Evolutionary conservation across 2,113 vertebrate species (phyloP).

Genomic region (Pangasianodon gigas): DNA sequence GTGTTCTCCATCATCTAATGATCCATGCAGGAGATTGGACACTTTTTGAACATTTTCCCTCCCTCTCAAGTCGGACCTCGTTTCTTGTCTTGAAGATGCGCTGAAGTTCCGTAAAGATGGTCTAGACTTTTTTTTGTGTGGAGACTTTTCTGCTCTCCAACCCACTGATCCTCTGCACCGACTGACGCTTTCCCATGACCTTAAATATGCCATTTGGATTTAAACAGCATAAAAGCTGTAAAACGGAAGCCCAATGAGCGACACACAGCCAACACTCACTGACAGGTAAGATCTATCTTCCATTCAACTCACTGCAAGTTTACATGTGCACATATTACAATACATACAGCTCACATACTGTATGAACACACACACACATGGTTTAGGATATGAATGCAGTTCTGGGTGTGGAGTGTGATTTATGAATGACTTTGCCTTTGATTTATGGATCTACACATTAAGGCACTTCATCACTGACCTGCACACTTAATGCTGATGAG

Average conservation of each 20-base stretch:
- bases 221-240: constrained; percentile 73
- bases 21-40: background rate
- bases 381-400: background rate
- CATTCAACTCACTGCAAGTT: background rate
- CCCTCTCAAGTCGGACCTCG: background rate
- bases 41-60: background rate
- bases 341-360: background rate
- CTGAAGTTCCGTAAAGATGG: background rate
- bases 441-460: background rate
- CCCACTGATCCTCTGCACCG: constrained; percentile 30
- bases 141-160: no score
- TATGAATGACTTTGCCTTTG: background rate
- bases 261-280: constrained; percentile 92
- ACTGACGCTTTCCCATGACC: constrained; percentile 65
- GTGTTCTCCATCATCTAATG: background rate
- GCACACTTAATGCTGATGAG: background rate
- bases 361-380: background rate
- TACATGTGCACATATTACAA: background rate
- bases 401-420: background rate
- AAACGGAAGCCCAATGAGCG: constrained; percentile 95
- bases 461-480: background rate
- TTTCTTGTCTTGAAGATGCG: background rate
- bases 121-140: background rate
- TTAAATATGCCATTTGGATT: constrained; percentile 89
- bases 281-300: constrained; percentile 80